Conservation (phyloP, 1,140 invertebrate species). For the Sinonovacula constricta region DNA sequence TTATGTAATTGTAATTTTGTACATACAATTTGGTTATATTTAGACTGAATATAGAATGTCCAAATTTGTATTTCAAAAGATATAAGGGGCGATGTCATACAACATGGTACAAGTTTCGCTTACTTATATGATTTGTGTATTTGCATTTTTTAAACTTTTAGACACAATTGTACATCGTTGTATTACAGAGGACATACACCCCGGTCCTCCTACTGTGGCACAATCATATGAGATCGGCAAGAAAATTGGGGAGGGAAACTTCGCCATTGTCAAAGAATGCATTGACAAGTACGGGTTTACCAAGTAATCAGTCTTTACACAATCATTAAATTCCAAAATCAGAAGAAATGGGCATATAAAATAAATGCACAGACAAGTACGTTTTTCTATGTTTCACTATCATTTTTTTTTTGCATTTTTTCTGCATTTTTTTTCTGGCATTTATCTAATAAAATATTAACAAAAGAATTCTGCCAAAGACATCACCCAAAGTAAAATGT, state of each 20-base stretch:
- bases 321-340: background rate
- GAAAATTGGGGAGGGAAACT: constrained; percentile 92
- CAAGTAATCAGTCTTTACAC: background rate
- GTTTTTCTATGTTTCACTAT: too few species aligned
- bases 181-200: constrained; percentile 39
- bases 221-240: constrained; percentile 75
- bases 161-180: too few species aligned
- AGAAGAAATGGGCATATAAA: background rate
- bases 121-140: too few species aligned
- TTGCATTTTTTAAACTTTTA: too few species aligned
- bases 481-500: background rate
- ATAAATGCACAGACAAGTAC: too few species aligned
- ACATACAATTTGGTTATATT: too few species aligned
- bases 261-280: constrained; percentile 80
- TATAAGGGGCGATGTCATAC: too few species aligned
- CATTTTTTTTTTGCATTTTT: too few species aligned
- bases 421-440: background rate
- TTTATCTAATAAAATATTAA: background rate
- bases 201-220: constrained; percentile 56
- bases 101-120: too few species aligned
- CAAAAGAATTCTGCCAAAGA: background rate
- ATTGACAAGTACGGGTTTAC: constrained; percentile 68
- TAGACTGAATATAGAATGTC: too few species aligned
- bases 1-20: too few species aligned
- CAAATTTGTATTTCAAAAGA: too few species aligned